Conservation (phyloP, 2,113 vertebrate species). For the Pimephales promelas region DNA sequence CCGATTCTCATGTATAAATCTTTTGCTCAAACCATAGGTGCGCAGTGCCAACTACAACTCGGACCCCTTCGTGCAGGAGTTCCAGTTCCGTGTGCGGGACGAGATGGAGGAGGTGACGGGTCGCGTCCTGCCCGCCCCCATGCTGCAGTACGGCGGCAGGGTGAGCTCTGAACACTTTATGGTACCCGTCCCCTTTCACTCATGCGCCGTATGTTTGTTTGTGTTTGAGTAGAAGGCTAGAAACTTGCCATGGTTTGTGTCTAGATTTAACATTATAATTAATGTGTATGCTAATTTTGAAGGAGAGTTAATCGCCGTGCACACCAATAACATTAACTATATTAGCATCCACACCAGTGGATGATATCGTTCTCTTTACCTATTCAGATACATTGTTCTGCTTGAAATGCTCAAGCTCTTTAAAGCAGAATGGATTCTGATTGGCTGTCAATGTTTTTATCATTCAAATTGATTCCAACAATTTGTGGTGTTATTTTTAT, state of each 20-base stretch:
- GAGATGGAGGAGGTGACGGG: slow-evolving; percentile 97
- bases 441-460: too few species aligned
- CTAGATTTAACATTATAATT: not conserved
- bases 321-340: too few species aligned
- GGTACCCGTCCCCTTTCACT: slow-evolving; percentile 72
- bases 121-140: slow-evolving; percentile 94
- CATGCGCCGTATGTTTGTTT: slow-evolving; percentile 40
- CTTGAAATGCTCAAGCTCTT: too few species aligned
- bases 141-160: slow-evolving; percentile 96
- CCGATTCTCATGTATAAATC: not conserved
- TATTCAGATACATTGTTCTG: too few species aligned
- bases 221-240: slow-evolving; percentile 32
- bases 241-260: not conserved
- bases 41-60: slow-evolving; percentile 93
- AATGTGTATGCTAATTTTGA: not conserved
- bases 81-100: slow-evolving; percentile 93
- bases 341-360: too few species aligned
- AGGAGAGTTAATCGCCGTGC: not conserved
- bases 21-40: slow-evolving; percentile 73
- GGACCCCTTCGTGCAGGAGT: slow-evolving; percentile 94
- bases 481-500: too few species aligned
- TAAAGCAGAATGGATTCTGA: too few species aligned
- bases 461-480: too few species aligned
- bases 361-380: too few species aligned
- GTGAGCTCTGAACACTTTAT: slow-evolving; percentile 81